These are phyloP conservation scores for Pipistrellus nathusii DNA, from an alignment of 2,797 vertebrate genomes.

Conservation along the genomic window DNA sequence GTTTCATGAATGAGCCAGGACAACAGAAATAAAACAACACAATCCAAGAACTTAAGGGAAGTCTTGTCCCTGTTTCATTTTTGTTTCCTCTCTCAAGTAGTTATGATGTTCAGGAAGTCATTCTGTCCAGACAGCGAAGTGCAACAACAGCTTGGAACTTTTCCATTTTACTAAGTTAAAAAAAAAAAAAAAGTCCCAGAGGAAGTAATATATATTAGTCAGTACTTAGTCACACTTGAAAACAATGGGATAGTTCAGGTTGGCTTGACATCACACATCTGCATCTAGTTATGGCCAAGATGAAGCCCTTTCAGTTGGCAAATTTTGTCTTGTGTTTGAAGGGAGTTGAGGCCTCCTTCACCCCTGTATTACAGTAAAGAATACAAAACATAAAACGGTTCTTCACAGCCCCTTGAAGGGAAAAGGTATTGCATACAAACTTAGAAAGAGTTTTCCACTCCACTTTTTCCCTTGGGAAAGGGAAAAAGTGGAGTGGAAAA, in stretches of 20 bases:
- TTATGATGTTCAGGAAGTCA: slow-evolving; percentile 76
- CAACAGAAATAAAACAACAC: slow-evolving; percentile 19
- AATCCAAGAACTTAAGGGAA: not conserved
- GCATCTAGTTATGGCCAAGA: slow-evolving; percentile 70
- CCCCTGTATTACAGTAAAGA: not conserved
- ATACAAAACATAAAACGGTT: slow-evolving; percentile 14
- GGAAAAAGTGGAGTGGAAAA: slow-evolving; percentile 5
- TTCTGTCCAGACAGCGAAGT: slow-evolving; percentile 77
- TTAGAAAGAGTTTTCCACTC: slow-evolving; percentile 37
- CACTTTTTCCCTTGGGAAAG: no score
- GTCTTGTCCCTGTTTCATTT: not conserved
- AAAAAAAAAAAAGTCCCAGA: slow-evolving; percentile 77
- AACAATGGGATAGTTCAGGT: slow-evolving; percentile 80
- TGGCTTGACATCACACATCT: slow-evolving; percentile 80
- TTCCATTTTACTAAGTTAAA: slow-evolving; percentile 82
- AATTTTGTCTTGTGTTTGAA: slow-evolving; percentile 69
- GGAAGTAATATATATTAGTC: slow-evolving; percentile 88
- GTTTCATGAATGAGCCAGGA: slow-evolving; percentile 38
- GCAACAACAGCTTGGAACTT: slow-evolving; percentile 79
- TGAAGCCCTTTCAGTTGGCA: slow-evolving; percentile 70
- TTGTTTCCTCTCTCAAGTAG: slow-evolving; percentile 63
- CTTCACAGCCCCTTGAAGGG: not conserved
- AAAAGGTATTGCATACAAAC: not conserved
- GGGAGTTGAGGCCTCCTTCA: not conserved
- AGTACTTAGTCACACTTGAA: slow-evolving; percentile 83